phyloP scores from a whole-genome alignment of 2,888 invertebrate species.

The Eupithecia abbreviata region DNA sequence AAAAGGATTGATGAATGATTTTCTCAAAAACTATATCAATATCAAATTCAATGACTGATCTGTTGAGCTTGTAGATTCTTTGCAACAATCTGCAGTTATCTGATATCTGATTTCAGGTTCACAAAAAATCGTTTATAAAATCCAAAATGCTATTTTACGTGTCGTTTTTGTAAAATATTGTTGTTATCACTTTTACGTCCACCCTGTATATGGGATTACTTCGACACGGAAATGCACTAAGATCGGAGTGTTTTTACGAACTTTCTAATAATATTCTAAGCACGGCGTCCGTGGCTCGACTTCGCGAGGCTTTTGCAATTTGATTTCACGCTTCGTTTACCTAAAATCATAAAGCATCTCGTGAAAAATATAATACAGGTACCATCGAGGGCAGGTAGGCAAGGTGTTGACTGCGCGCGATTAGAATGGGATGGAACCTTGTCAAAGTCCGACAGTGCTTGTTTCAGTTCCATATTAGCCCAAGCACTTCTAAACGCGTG shows the following conservation, averaged over 20 bases:
- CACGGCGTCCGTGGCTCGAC: background rate
- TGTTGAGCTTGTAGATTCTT: no score
- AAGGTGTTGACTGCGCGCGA: background rate
- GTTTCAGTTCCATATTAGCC: background rate
- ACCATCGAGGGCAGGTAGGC: background rate
- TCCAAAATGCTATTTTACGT: background rate
- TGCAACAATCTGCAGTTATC: no score
- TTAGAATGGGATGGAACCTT: background rate
- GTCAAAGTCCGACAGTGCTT: background rate
- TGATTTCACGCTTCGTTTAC: slow-evolving; percentile 10
- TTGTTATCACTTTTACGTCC: background rate
- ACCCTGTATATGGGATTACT: background rate
- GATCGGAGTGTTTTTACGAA: background rate
- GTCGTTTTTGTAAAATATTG: background rate
- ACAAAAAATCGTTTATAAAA: background rate
- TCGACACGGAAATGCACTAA: background rate
- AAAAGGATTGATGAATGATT: background rate
- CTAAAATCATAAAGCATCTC: slow-evolving; percentile 9
- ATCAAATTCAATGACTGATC: background rate
- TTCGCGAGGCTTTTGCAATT: slow-evolving; percentile 8
- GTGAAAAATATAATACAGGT: slow-evolving; percentile 2
- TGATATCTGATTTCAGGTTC: no score
- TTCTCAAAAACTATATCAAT: background rate
- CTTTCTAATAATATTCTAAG: slow-evolving; percentile 9
- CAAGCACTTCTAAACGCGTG: no score